Evolutionary conservation across 2,888 invertebrate genomes (phyloP), one percentile per base, ranked within the genome.

Genomic region (Acronicta aceris): DNA sequence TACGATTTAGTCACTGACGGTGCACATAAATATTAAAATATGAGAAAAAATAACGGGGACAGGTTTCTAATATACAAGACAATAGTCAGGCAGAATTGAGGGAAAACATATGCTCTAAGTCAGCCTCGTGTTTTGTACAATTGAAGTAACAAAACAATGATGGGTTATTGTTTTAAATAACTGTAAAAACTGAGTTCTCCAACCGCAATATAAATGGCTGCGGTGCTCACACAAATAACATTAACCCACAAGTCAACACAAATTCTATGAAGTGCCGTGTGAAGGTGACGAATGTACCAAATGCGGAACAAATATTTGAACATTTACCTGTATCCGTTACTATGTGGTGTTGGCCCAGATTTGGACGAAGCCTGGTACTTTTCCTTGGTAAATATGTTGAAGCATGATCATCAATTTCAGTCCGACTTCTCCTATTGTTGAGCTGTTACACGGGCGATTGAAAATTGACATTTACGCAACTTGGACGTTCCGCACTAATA

Each of bases 161-260:
- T 15, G 41, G 30, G 8, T 33, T 50, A 49, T 71, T 53, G 67
- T 67, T 71, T 58, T 36, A 53, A 65, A 50, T 58, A 65, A 58
- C 52, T 17, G 52, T 58, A 46, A 53, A 53, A 50, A 58, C 56
- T 55, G 17, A 21, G 46, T 43, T 51, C 13, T 21, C 15, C 40
- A 8, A 71, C 65, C 58, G 46, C 58, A 71, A 57, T 2, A 13
- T 30, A n/a, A 51, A 55, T 36, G 15, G n/a, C 17, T 36, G 21
- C 12, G 0, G 50, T 16, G 27, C 16, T 43, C 49, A 49, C 25
- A 25, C 43, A 27, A 10, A 56, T 48, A 41, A 42, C 30, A 41
- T 12, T 45, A 41, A 41, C 57, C 40, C 43, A 57, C n/a, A 21
- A 40, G 9, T 42, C 36, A 50, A 64, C 43, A 65, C 38, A 13